Conservation (phyloP, 2,888 invertebrate genomes). For the Brenthis hecate region DNA sequence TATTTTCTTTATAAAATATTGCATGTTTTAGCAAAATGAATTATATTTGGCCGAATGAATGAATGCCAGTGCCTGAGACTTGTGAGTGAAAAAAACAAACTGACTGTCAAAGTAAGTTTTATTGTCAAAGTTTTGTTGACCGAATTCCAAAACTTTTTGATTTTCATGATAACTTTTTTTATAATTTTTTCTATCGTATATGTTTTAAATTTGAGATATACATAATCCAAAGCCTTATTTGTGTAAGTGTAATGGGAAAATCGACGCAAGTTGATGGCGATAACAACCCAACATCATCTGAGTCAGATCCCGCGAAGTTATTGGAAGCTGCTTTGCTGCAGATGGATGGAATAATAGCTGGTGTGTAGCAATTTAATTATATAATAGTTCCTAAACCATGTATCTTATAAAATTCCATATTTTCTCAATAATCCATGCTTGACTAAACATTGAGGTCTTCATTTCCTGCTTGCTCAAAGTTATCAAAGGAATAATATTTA, state of each 20-base stretch:
- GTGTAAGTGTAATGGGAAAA: slow-evolving; percentile 70
- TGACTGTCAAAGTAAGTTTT: slow-evolving; percentile 29
- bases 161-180: slow-evolving; percentile 51
- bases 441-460: slow-evolving; percentile 35
- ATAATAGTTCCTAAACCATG: slow-evolving; percentile 10
- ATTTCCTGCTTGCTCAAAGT: slow-evolving; percentile 28
- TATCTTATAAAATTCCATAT: not conserved
- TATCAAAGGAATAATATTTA: slow-evolving; percentile 12
- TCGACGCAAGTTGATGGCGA: slow-evolving; percentile 75
- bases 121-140: slow-evolving; percentile 68
- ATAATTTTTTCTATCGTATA: slow-evolving; percentile 34
- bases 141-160: slow-evolving; percentile 50
- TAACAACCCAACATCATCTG: slow-evolving; percentile 79
- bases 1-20: too few relatives aligned
- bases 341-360: slow-evolving; percentile 94
- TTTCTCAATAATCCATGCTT: slow-evolving; percentile 32
- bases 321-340: slow-evolving; percentile 93
- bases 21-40: too few relatives aligned
- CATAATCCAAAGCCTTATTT: slow-evolving; percentile 15
- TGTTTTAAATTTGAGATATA: slow-evolving; percentile 34
- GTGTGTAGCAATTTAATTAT: slow-evolving; percentile 65
- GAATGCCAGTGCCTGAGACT: not conserved
- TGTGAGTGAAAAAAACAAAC: not conserved
- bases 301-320: slow-evolving; percentile 93
- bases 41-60: not conserved